phyloP scores from a whole-genome alignment of 2,113 vertebrate genomes.

The Atrichornis clamosus region DNA sequence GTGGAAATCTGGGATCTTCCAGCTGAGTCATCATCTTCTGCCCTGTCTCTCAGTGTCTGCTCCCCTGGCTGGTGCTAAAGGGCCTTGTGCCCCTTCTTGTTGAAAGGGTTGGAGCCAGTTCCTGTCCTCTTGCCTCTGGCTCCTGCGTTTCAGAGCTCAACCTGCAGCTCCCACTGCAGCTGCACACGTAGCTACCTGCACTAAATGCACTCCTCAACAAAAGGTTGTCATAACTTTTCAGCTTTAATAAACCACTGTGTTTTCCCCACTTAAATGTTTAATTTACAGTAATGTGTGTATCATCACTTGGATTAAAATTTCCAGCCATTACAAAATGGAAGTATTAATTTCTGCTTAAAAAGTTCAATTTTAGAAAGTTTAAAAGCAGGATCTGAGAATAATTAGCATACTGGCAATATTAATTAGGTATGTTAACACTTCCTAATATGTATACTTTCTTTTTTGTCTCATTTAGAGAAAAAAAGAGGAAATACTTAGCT shows the following conservation, averaged over 20 bases:
- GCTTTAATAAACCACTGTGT: not conserved
- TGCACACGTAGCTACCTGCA: not conserved
- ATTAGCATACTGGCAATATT: not conserved
- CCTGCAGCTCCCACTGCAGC: not conserved
- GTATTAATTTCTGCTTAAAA: not conserved
- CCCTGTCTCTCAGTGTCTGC: not conserved
- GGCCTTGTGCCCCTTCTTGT: not conserved
- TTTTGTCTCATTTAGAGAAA: not conserved
- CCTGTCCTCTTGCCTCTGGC: not conserved
- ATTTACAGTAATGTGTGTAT: not conserved
- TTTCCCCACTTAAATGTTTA: not conserved
- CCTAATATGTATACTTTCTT: not conserved
- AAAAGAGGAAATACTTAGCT: not conserved
- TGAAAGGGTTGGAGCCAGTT: rapidly evolving
- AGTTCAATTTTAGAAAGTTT: not conserved
- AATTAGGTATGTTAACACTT: not conserved
- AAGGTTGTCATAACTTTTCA: not conserved
- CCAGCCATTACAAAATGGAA: not conserved
- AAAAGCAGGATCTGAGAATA: not conserved
- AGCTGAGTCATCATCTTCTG: not conserved
- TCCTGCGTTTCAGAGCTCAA: not conserved
- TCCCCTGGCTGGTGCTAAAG: too few species aligned
- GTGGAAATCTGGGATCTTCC: not conserved
- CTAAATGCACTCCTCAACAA: not conserved
- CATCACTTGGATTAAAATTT: not conserved